These are phyloP conservation scores for Aotus griseimembra DNA, from an alignment of 2,797 vertebrate genomes.

Conservation along the genomic window DNA sequence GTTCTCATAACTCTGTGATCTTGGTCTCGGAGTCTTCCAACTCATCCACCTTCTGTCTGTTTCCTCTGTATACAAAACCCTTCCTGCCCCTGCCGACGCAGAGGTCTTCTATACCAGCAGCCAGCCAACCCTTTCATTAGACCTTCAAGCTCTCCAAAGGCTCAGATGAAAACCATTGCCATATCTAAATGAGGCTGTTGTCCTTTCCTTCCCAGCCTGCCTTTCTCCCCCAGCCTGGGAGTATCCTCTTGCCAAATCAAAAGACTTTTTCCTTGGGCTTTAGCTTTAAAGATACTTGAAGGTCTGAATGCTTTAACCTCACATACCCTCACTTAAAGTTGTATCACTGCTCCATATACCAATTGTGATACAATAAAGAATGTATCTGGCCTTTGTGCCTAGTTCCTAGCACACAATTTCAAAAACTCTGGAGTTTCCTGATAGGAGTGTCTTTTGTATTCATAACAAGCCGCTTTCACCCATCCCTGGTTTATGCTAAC, in stretches of 20 bases:
- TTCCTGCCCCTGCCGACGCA: rapidly evolving
- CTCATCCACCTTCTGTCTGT: rapidly evolving
- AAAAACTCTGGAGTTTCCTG: not conserved
- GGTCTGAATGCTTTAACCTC: not conserved
- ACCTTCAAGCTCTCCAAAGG: not conserved
- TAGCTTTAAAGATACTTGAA: not conserved
- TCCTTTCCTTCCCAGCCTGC: not conserved
- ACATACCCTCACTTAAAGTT: not conserved
- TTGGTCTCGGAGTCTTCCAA: not conserved
- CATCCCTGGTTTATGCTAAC: not conserved
- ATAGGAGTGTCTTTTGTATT: not conserved
- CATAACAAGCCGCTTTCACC: not conserved
- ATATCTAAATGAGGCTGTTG: not conserved
- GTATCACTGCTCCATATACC: not conserved
- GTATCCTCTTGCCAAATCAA: not conserved
- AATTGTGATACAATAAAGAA: not conserved
- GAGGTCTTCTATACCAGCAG: not conserved
- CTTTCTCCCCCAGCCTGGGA: not conserved
- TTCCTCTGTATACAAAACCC: not conserved
- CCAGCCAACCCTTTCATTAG: not conserved
- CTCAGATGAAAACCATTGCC: not conserved
- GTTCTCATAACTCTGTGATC: rapidly evolving
- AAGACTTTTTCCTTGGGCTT: not conserved
- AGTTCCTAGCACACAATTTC: not conserved
- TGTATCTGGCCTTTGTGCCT: not conserved